These are phyloP conservation scores for Xenotilapia flavipinnis DNA, from an alignment of 2,113 vertebrate species.

Conservation along the genomic window DNA sequence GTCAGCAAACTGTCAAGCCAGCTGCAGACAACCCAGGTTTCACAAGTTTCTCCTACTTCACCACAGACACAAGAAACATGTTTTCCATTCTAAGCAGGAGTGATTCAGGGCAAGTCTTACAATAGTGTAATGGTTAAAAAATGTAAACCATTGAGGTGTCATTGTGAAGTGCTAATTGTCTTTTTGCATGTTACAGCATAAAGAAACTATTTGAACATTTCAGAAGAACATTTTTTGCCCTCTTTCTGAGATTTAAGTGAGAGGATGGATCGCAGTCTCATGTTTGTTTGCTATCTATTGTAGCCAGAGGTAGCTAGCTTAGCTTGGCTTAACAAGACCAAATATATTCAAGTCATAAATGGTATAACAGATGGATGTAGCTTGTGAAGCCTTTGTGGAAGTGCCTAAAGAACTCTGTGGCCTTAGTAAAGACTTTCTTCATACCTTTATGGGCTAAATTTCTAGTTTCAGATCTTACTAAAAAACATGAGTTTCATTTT, in stretches of 20 bases:
- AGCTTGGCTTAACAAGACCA: neutral
- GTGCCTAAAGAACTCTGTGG: neutral
- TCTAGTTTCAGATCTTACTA: neutral
- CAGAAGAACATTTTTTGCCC: neutral
- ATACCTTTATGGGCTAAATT: neutral
- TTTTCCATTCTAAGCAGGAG: neutral
- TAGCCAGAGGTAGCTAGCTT: neutral
- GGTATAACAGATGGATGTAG: neutral
- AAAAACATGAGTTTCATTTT: fast-evolving
- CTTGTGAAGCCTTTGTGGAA: neutral
- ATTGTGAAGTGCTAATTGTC: neutral
- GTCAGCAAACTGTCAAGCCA: conserved; percentile 39
- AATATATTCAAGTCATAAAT: neutral
- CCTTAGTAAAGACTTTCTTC: neutral
- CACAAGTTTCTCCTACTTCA: conserved; percentile 40
- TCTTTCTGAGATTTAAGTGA: neutral
- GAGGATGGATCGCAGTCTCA: neutral
- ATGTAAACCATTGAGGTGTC: neutral
- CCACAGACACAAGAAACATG: neutral
- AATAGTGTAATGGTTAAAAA: neutral
- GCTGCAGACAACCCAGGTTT: conserved; percentile 39
- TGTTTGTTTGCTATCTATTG: neutral
- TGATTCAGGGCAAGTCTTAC: neutral
- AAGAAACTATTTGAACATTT: neutral
- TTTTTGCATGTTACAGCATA: neutral